Evolutionary conservation across 2,113 vertebrate species (phyloP), one percentile per base, ranked within the genome.

Genomic region (Dipodomys spectabilis): DNA sequence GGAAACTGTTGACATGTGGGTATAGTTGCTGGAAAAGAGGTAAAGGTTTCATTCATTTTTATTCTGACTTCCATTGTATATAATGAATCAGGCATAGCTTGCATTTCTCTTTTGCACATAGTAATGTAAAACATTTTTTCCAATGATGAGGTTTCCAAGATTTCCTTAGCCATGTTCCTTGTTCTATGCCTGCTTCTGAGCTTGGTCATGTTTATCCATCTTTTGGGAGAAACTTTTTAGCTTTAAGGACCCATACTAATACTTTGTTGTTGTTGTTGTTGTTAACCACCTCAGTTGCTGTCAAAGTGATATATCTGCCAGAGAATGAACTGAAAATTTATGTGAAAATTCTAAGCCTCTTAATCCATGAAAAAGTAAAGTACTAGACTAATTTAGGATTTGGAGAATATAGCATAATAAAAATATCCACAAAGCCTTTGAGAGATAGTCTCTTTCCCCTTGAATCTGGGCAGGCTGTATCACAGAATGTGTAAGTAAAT

Each of bases 31-130:
- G 64, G 65, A 72, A 27, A 73, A 74, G 57, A 78, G 7, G 92
- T 95, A 19, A 79, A 45, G 15, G 30, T 95, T 73, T 72, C 53
- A 60, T 89, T 95, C 87, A 68, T 77, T 87, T 67, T 80, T 88
- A 72, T 88, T 95, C 53, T 80, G 32, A 65, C 62, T 89, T 80
- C 28, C 28, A 84, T n/a, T 82, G 0, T 74, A 3, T 82, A 32
- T 49, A 91, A 53, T 57, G 87, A 91, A 45, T 74, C 23, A 89
- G 65, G 69, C 28, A 65, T 12, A 93, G 74, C 11, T 62, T 83
- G 35, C 65, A 78, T 39, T 82, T 4, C 25, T 68, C 10, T 90
- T 88, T 73, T 78, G 15, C 2, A 71, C 7, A 10, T 25, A 85
- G 30, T 11, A 62, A 16, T 27, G 0, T 49, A 90, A 74, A 92